Percentiles rank a stretch among this genome's conserved stretches.
These are phyloP conservation scores for Myotis brandtii DNA, from an alignment of 2,113 vertebrate genomes.

Conservation along the genomic window DNA sequence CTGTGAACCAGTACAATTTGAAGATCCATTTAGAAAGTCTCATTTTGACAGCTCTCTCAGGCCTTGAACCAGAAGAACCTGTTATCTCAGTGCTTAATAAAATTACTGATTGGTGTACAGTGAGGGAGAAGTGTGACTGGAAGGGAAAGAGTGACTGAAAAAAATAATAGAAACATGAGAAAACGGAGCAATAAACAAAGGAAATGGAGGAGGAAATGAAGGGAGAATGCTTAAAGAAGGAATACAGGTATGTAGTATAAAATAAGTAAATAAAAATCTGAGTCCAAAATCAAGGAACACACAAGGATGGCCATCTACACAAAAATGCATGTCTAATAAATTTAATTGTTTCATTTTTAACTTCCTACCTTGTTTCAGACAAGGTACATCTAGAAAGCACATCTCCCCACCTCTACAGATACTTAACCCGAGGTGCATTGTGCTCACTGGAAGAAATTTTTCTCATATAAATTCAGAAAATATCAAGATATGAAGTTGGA, in stretches of 20 bases:
- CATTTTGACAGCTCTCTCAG: conserved; percentile 43
- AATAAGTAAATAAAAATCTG: background rate
- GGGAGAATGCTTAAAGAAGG: background rate
- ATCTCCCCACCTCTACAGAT: background rate
- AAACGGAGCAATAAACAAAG: background rate
- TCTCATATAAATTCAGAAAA: background rate
- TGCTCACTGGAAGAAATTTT: background rate
- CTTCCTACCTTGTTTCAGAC: background rate
- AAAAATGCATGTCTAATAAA: background rate
- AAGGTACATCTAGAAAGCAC: background rate
- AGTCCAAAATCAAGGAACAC: background rate
- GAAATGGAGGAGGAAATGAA: background rate
- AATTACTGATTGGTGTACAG: background rate
- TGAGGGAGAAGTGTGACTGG: background rate
- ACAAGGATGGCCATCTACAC: background rate
- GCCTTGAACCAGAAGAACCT: background rate
- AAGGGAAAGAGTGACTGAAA: background rate
- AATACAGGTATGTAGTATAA: background rate
- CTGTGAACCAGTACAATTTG: background rate
- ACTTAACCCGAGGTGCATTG: background rate
- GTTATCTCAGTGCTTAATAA: background rate
- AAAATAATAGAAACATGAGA: conserved; percentile 9
- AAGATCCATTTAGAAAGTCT: conserved; percentile 23
- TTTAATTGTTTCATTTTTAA: background rate
- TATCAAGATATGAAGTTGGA: background rate